Base-by-base conservation (phyloP, 2,113 vertebrate genomes). In the Ammospiza caudacuta region DNA sequence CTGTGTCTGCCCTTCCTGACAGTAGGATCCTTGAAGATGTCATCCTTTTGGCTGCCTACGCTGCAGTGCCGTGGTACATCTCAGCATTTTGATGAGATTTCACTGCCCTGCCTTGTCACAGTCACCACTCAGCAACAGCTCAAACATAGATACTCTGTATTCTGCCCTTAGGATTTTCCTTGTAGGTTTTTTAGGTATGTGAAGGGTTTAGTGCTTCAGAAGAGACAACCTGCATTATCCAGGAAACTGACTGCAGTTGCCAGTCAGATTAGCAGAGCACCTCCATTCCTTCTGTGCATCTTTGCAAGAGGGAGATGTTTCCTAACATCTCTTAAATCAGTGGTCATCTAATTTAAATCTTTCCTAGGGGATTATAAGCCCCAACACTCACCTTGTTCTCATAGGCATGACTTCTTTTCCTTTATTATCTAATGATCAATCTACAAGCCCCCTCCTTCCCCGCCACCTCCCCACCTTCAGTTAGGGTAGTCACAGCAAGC, bases 1-100 rank as follows among this genome's bases (percentile, higher is more conserved):
- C 17, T 86, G 35, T 75, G n/a, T 52, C 67, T 96, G 74, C 67
- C 72, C 67, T 92, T 91, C 74, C 81, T 5, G 11, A 74, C 66
- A 77, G 85, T 80, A 61, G 59, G 78, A 80, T 91, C 69, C 61
- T 90, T 86, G 92, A 59, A 69, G 81, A 89, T 93, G 82, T 75
- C 44, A 20, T 73, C 55, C 15, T 0, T 77, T 86, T 75, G 90
- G 69, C 92, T 91, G 80, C 70, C 68, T 74, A 77, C 64, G 2
- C 90, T 94, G 95, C 92, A 90, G 83, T 63, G 51, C 72, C 24
- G 5, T 59, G 51, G 29, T 77, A 73, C 28, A 31, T 91, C 75
- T 83, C 72, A 31, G 90, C 75, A 43, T 91, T 81, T 55, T 72
- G 68, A 77, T 86, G 78, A 81, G 69, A 59, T 83, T 57, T 37